Evolutionary conservation across 2,888 invertebrate genomes (phyloP), one percentile per base, ranked within the genome.

Genomic region (Neoaliturus tenellus): DNA sequence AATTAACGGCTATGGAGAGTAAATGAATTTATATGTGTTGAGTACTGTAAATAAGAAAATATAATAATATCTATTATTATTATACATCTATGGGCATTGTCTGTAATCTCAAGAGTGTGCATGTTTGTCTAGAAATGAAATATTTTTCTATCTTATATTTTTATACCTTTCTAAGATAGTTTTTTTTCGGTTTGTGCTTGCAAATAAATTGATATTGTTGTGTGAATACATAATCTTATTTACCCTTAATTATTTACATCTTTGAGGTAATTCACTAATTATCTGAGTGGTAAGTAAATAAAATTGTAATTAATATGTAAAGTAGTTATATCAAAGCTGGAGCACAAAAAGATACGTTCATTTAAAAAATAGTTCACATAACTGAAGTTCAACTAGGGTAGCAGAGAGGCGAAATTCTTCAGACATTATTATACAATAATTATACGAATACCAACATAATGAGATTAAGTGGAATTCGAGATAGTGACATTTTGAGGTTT

Each of bases 401-500:
- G 51, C 51, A 23, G 51, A 20, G 51, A 51, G 20, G 6, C 12
- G n/a, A 58, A 14, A 62, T 62, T 62, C 62, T 62, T 31, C 31
- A 62, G 62, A 62, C 62, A 31, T 35, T n/a, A 35, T 20, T 17
- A 67, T 67, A 33, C 39, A 39, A 69, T 69, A 31, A 39, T 39
- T 39, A 39, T 10, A 20, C 17, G 39, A 69, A 69, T 69, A 5
- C 69, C 69, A 5, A n/a, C 8, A 69, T 25, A 69, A 69, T 69
- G 69, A 39, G 33, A 39, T 69, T 23, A 35, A 10, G 17, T 20
- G 69, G 69, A 35, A 69, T 69, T 39, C 20, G 35, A 39, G 69
- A 35, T 39, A 28, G 69, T 39, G 39, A 69, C 69, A 69, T 39
- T 39, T 23, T 33, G 67, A 67, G 67, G 67, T 67, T 33, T 8